Evolutionary conservation across 2,888 invertebrate genomes (phyloP), one percentile per base, ranked within the genome.

Genomic region (Gastracanthus pulcherrimus): DNA sequence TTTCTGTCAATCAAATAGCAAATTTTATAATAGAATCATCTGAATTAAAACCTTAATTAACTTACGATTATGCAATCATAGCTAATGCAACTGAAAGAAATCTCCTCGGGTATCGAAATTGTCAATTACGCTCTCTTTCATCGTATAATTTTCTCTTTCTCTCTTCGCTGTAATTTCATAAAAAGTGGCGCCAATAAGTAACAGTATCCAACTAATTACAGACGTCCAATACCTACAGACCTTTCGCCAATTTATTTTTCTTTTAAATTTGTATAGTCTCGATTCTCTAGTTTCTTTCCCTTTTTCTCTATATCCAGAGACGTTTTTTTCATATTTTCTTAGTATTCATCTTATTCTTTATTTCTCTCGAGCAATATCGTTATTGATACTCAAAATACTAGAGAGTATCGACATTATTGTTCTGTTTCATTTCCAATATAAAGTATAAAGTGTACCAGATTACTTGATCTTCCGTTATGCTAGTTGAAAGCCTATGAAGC

Each of bases 301-400:
- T 83, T 67, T 75, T 71, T 34, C 76, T 76, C 67, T 80, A 82
- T 86, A 87, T 87, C 87, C 86, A n/a, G 85, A 82, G 9, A 55
- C 19, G 6, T 26, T 26, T 26, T 11, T 55, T 3, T 36, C 19
- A 1, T 9, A 36, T 64, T 64, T 29, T 36, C 11, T 36, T 6
- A 45, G 3, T 23, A 55, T 55, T 26, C 26, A 55, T 3, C 51
- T 51, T 23, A n/a, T n/a, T n/a, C n/a, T n/a, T n/a, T n/a, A n/a
- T n/a, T n/a, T n/a, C n/a, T n/a, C n/a, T n/a, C n/a, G n/a, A n/a
- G n/a, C n/a, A n/a, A n/a, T n/a, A n/a, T n/a, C n/a, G n/a, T n/a
- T n/a, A n/a, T n/a, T n/a, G n/a, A n/a, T n/a, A n/a, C n/a, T n/a
- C n/a, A n/a, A n/a, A n/a, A n/a, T n/a, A n/a, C n/a, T n/a, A n/a